Evolutionary conservation across 1,140 invertebrate species (phyloP), one percentile per base, ranked within the genome.

Genomic region (Eubasilissa regina): DNA sequence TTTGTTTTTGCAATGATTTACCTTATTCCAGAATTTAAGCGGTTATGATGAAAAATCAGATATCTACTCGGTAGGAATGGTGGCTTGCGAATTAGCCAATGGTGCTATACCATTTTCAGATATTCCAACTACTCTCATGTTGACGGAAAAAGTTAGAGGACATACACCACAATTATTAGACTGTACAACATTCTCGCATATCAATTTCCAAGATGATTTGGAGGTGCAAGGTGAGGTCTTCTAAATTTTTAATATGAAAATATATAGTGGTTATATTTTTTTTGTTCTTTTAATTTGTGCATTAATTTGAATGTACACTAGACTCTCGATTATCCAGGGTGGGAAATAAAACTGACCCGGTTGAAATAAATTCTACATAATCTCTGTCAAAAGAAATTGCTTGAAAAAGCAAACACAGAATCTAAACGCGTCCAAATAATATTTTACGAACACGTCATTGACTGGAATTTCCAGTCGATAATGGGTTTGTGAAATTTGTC

Each of bases 31-130:
- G 93, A 97, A 97, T 89, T 88, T 98, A 75, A 90, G 91, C 83
- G 97, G 97, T 9, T 98, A 97, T 85, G 94, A 95, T 85, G 93
- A 94, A 85, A 95, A 95, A 83, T 96, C 95, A 4, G 97, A 98
- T 87, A 94, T 97, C 43, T 98, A 98, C 84, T 97, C 96, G 82
- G 81, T 97, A 64, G 97, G 97, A 47, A 94, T 98, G 77, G 91
- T 95, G 13, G 92, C 94, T 51, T 98, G 96, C 89, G 97, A 98
- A 89, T 86, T 98, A 80, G 96, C 94, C 25, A 98, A 98, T 89
- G 96, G 97, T 0, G 91, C 94, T 60, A 94, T 95, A 84, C 97
- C 97, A 0, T 98, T 96, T 89, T 91, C 92, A 21, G 94, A 95
- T 83, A 93, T 96, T 84, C 91, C 94, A 21, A 93, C 93, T 44